Percentiles rank a stretch among this genome's conserved stretches.
These are phyloP conservation scores for Carollia perspicillata DNA, from an alignment of 2,113 vertebrate genomes.

Conservation along the genomic window DNA sequence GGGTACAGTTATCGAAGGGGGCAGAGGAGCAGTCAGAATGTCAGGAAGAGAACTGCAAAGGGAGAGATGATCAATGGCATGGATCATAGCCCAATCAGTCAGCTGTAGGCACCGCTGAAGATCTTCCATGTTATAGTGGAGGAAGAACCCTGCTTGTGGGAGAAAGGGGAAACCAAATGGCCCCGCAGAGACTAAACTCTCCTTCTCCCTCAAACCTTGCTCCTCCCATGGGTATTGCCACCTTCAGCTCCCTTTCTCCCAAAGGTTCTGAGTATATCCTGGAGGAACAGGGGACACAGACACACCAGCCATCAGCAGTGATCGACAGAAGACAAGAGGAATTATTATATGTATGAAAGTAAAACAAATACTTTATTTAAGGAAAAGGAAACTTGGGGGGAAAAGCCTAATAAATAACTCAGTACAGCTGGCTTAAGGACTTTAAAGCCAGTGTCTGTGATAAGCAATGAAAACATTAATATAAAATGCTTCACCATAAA, in stretches of 20 bases:
- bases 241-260: not conserved
- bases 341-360: conserved; percentile 46
- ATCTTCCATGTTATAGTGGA: not conserved
- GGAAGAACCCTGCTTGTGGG: not conserved
- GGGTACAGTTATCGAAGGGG: not conserved
- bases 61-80: not conserved
- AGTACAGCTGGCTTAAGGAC: conserved; percentile 80
- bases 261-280: not conserved
- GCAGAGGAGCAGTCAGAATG: not conserved
- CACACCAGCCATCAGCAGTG: not conserved
- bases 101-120: not conserved
- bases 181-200: not conserved
- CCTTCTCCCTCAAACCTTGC: not conserved
- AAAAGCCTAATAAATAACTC: conserved; percentile 82
- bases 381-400: conserved; percentile 72
- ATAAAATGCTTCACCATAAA: conserved; percentile 82
- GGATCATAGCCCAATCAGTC: not conserved
- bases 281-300: not conserved
- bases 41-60: not conserved
- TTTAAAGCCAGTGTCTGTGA: conserved; percentile 82
- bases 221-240: not conserved
- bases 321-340: conserved; percentile 62
- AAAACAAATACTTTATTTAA: conserved; percentile 77
- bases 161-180: not conserved
- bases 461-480: conserved; percentile 86